These are phyloP conservation scores for Pedetes capensis DNA, from an alignment of 2,113 vertebrate genomes.

Conservation along the genomic window DNA sequence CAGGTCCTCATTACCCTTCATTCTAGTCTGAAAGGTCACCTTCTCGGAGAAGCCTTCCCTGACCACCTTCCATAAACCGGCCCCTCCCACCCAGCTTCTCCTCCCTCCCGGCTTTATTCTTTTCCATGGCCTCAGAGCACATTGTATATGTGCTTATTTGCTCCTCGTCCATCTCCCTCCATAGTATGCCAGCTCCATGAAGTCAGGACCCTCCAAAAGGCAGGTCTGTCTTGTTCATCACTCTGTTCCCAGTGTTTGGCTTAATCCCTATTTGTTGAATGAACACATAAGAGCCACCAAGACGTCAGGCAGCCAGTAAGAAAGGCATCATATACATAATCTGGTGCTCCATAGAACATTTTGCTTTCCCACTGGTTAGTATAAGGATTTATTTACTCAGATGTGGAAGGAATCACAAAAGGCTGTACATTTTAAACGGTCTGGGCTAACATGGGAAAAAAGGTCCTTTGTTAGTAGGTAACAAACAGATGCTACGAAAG, in stretches of 20 bases:
- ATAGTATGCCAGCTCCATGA: background rate
- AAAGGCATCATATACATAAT: background rate
- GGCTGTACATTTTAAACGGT: background rate
- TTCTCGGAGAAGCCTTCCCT: background rate
- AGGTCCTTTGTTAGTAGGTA: background rate
- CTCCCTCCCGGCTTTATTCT: background rate
- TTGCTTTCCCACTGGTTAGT: background rate
- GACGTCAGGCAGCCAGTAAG: background rate
- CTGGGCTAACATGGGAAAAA: background rate
- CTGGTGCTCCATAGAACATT: background rate
- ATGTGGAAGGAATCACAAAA: background rate
- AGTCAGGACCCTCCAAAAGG: background rate
- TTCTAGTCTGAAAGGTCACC: background rate
- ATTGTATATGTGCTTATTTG: no score
- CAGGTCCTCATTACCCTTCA: background rate
- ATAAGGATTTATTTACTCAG: background rate
- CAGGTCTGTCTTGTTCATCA: no score
- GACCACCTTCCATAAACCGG: background rate
- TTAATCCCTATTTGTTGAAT: background rate
- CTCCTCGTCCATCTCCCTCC: background rate
- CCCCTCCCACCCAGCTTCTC: background rate
- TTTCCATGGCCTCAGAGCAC: accelerated
- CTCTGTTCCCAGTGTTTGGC: accelerated
- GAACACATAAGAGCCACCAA: background rate
- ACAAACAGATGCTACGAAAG: background rate